phyloP scores from a whole-genome alignment of 2,113 vertebrate species.

The Tenrec ecaudatus region DNA sequence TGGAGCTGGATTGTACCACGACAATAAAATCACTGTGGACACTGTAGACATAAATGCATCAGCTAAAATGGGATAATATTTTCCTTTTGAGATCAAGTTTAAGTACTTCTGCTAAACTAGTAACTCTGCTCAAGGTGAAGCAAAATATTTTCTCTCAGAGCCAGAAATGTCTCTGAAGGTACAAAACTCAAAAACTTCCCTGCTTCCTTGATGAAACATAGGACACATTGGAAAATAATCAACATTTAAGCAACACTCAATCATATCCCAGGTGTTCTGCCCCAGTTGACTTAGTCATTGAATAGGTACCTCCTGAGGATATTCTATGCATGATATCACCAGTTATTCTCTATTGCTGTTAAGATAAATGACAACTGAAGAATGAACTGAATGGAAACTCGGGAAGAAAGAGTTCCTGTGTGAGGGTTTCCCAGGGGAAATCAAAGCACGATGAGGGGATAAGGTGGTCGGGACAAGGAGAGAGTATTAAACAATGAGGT shows the following conservation, averaged over 20 bases:
- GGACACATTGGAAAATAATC: slow-evolving; percentile 23
- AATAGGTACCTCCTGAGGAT: not conserved
- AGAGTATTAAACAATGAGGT: too few relatives aligned
- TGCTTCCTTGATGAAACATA: slow-evolving; percentile 18
- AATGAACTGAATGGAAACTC: not conserved
- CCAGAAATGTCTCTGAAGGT: not conserved
- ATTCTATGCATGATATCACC: not conserved
- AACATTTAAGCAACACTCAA: slow-evolving; percentile 29
- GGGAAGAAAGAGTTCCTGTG: not conserved
- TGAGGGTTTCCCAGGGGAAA: not conserved
- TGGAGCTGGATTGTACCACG: slow-evolving; percentile 62
- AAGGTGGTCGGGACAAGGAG: too few relatives aligned
- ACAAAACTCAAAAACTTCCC: not conserved
- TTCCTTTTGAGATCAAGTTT: slow-evolving; percentile 15
- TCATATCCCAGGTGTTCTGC: not conserved
- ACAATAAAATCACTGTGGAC: slow-evolving; percentile 38
- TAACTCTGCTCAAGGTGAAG: slow-evolving; percentile 37
- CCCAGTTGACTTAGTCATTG: not conserved
- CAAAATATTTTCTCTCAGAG: not conserved
- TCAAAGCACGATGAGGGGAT: too few relatives aligned
- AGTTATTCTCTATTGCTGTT: not conserved
- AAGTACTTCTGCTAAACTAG: slow-evolving; percentile 40
- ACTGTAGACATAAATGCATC: slow-evolving; percentile 2
- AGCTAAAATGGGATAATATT: slow-evolving; percentile 12
- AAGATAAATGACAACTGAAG: not conserved